Conservation (phyloP, 1,140 invertebrate species). For the Camponotus floridanus region DNA sequence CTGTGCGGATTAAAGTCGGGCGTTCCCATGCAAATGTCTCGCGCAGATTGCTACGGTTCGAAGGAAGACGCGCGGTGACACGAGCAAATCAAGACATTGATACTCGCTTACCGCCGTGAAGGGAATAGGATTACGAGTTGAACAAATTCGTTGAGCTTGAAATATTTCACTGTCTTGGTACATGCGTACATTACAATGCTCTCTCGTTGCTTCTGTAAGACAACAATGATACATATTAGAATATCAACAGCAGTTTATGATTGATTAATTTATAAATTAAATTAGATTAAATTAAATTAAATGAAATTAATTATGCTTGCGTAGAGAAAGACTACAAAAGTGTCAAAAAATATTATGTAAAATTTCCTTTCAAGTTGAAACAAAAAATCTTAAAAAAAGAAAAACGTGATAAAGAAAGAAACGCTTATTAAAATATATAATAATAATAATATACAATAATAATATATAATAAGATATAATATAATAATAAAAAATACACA, state of each 20-base stretch:
- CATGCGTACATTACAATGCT: neutral
- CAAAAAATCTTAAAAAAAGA: neutral
- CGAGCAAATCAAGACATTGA: slow-evolving; percentile 61
- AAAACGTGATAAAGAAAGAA: neutral
- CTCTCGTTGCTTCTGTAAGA: slow-evolving; percentile 47
- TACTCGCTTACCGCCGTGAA: slow-evolving; percentile 19
- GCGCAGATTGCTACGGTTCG: slow-evolving; percentile 34
- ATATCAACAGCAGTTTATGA: neutral
- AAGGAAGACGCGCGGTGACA: slow-evolving; percentile 42
- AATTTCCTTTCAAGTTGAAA: neutral
- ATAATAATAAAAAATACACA: too few species aligned
- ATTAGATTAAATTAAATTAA: too few species aligned
- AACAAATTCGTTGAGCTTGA: slow-evolving; percentile 41
- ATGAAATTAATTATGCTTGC: neutral
- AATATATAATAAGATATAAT: too few species aligned
- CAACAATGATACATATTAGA: slow-evolving; percentile 4
- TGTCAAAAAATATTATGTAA: neutral
- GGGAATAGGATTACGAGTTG: neutral
- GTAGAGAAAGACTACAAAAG: neutral
- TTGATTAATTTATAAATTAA: neutral
- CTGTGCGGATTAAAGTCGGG: slow-evolving; percentile 80
- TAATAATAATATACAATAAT: neutral
- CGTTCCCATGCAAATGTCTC: slow-evolving; percentile 75
- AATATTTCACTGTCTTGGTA: neutral
- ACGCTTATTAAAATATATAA: neutral